Percentiles rank a stretch among this genome's conserved stretches.
phyloP scores from a whole-genome alignment of 2,113 vertebrate genomes.

The Barnardius zonarius region DNA sequence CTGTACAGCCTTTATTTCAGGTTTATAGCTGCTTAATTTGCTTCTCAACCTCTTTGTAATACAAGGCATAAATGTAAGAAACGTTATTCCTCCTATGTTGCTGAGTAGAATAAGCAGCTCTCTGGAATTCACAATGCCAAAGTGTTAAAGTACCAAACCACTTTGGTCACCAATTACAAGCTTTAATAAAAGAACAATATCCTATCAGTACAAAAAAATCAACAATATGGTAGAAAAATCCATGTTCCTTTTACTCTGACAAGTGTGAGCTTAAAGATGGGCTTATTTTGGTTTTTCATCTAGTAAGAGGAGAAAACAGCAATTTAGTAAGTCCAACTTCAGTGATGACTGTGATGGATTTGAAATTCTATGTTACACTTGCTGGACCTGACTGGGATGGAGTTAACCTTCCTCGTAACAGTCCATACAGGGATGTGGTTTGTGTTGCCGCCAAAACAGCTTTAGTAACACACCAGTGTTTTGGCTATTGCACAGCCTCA shows the following conservation, averaged over 20 bases:
- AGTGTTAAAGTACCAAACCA: background rate
- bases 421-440: background rate
- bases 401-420: background rate
- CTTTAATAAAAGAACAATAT: background rate
- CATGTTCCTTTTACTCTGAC: background rate
- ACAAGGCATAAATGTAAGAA: background rate
- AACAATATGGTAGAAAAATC: background rate
- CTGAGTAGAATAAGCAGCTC: background rate
- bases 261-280: background rate
- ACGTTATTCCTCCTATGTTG: fast-evolving
- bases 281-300: background rate
- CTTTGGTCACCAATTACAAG: background rate
- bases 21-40: background rate
- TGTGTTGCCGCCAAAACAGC: background rate
- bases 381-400: too few relatives aligned
- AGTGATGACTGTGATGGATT: background rate
- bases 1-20: background rate
- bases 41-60: background rate
- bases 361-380: background rate
- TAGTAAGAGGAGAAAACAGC: background rate
- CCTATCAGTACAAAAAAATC: background rate
- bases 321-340: background rate
- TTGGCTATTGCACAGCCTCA: background rate
- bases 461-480: background rate
- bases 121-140: background rate